Base-by-base conservation (phyloP, 2,888 invertebrate genomes). In the Drosophila hamatofila region DNA sequence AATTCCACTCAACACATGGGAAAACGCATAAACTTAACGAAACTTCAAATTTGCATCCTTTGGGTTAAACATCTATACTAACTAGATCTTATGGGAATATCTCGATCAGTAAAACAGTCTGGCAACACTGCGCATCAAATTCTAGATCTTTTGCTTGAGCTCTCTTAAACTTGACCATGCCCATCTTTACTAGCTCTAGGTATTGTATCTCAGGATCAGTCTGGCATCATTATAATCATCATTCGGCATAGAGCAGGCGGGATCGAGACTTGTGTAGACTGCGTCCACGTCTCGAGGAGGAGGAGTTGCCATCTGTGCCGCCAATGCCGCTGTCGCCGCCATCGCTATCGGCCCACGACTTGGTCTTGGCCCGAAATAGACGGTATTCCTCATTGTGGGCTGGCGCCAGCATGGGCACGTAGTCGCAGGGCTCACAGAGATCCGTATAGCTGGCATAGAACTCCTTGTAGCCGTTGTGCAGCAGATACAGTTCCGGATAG, bases 401-500 rank as follows among this genome's bases (percentile, higher is more conserved):
- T 0, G 97, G 96, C 91, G 98, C 96, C 72, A 96, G 91, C 99
- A 99, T 99, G 58, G 96, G 96, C 44, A 95, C 95, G 93, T 99
- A 97, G 0, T 94, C 94, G 55, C 94, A 93, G 0, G 97, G 97
- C 23, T 94, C 95, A 89, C 97, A 96, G 33, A 97, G 93, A 0
- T 94, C 93, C 23, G 95, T 93, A 89, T 95, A 95, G 1, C 93
- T 93, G 76, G 95, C 94, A 92, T 94, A 98, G 94, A 99, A 98
- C 25, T 94, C 94, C 90, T 97, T 96, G 93, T 98, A 98, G 30
- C 98, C 98, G 3, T 97, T 97, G 90, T 98, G 96, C 30, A 99
- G 94, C 0, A 99, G 94, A 93, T 99, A 99, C 0, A 98, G 94
- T 92, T 99, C 99, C 0, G 99, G 99, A 93, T 97, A 98, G 91